Evolutionary conservation across 2,113 vertebrate species (phyloP), one percentile per base, ranked within the genome.

Genomic region (Pseudorasbora parva): DNA sequence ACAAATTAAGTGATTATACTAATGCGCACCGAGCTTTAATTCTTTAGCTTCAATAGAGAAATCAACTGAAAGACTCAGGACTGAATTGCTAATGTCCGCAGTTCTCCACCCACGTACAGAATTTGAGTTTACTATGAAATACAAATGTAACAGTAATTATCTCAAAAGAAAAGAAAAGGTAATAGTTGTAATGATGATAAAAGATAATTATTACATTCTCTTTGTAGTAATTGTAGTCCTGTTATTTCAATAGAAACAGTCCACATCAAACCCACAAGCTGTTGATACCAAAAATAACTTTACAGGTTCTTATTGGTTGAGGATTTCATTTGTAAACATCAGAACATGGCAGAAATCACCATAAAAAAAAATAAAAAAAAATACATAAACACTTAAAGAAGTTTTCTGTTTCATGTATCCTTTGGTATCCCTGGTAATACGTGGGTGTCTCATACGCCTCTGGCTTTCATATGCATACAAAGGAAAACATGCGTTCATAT

Each of bases 401-500:
- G 15, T 60, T 9, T 37, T 62, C 54, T 30, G 1, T 30, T 30
- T 30, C 30, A 30, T 30, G 30, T 30, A 30, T 30, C 30, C 3
- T 30, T 30, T 82, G 66, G 75, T 86, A 79, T 78, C 68, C 75
- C 25, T 56, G 85, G 85, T 66, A 79, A 66, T 37, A 68, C 4
- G 4, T 27, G 19, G 12, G 51, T 71, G 27, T 71, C 41, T 25
- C n/a, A 5, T 27, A 59, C 41, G 30, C 64, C 4, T 45, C n/a
- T 69, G 47, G 49, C 57, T 66, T 64, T 81, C 15, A 41, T 64
- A 75, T 78, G 47, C 60, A 76, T 78, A 81, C 77, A 56, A 57
- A 74, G 37, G 19, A 33, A 23, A n/a, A 54, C 21, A 75, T 33
- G 49, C 15, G 3, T 10, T 72, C n/a, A 15, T 12, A 56, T 11